Conservation (phyloP, 2,888 invertebrate genomes). For the Pecten maximus region DNA sequence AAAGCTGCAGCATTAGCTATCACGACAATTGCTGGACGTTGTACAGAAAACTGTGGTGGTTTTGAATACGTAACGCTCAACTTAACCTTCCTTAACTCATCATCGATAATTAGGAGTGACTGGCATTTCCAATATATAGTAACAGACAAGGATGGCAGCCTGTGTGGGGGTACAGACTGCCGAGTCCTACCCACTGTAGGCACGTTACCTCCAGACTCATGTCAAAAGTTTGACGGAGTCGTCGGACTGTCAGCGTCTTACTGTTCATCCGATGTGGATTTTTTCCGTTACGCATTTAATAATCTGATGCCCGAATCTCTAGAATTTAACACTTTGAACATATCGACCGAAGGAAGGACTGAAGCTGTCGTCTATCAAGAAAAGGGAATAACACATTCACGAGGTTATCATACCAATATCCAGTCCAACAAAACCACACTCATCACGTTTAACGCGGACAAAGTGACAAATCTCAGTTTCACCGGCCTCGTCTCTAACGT, state of each 20-base stretch:
- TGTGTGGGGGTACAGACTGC: conserved; percentile 53
- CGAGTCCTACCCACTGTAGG: conserved; percentile 68
- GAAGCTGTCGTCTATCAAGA: conserved; percentile 61
- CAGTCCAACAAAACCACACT: background rate
- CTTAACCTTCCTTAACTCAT: conserved; percentile 65
- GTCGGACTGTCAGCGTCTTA: conserved; percentile 57
- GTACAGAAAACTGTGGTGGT: conserved; percentile 70
- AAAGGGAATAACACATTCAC: conserved; percentile 75
- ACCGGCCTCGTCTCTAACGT: conserved; percentile 47
- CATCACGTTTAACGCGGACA: conserved; percentile 65
- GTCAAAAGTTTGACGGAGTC: conserved; percentile 53
- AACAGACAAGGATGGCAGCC: conserved; percentile 75
- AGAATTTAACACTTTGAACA: conserved; percentile 65
- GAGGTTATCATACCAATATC: conserved; percentile 65
- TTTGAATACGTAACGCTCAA: conserved; percentile 65
- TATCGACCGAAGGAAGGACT: conserved; percentile 71
- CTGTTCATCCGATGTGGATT: conserved; percentile 68
- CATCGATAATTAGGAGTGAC: conserved; percentile 57
- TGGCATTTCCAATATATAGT: conserved; percentile 70
- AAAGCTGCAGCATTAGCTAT: conserved; percentile 59
- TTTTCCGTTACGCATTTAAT: conserved; percentile 77
- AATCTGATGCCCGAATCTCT: conserved; percentile 67
- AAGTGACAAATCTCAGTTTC: conserved; percentile 74
- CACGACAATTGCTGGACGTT: conserved; percentile 70
- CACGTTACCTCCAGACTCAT: conserved; percentile 61